A percentile compares a stretch with the other conserved stretches of the same genome.
phyloP scores from a whole-genome alignment of 2,888 invertebrate genomes.

The Macrosiphum euphorbiae region DNA sequence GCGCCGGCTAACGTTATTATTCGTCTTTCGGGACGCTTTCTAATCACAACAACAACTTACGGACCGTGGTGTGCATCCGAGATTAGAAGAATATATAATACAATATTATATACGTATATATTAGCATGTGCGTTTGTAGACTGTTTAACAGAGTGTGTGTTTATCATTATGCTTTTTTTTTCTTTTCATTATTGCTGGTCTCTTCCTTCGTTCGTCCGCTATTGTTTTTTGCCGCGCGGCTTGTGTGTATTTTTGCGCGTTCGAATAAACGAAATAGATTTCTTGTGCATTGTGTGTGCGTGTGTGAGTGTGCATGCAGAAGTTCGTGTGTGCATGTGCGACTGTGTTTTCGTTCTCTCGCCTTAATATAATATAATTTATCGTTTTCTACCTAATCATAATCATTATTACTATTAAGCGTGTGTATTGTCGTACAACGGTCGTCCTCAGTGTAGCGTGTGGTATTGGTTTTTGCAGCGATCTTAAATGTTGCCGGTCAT shows the following conservation, averaged over 20 bases:
- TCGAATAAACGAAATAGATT: neutral
- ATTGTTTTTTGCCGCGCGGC: constrained; percentile 32
- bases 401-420: too few relatives aligned
- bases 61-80: constrained; percentile 46
- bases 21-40: constrained; percentile 46
- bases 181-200: neutral
- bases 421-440: neutral
- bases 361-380: neutral
- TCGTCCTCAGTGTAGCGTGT: constrained; percentile 18
- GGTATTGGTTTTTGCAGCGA: constrained; percentile 56
- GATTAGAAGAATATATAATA: constrained; percentile 24
- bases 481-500: constrained; percentile 64
- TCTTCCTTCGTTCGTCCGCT: constrained; percentile 16
- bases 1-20: neutral
- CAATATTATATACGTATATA: neutral
- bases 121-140: constrained; percentile 59
- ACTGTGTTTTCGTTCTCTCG: neutral
- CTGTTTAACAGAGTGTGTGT: neutral
- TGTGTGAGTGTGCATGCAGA: too few relatives aligned
- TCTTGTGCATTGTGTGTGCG: neutral
- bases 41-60: constrained; percentile 32
- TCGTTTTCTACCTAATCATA: too few relatives aligned
- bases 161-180: constrained; percentile 18
- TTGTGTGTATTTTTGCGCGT: constrained; percentile 3
- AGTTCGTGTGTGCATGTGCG: neutral